phyloP scores from a whole-genome alignment of 2,888 invertebrate species.

The Drosophila aldrichi region DNA sequence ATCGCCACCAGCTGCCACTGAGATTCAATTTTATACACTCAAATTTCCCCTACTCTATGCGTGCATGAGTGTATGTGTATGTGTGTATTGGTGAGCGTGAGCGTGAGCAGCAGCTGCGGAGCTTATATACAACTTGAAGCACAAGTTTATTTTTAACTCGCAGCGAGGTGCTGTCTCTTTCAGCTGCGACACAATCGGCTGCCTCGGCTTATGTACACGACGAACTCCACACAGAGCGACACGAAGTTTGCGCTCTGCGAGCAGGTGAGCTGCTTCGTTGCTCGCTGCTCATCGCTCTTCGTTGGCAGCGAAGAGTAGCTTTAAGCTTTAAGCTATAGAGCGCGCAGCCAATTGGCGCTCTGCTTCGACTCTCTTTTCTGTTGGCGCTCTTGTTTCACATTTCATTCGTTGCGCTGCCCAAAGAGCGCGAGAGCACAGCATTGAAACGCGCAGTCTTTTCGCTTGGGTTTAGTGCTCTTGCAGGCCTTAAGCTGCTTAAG shows the following conservation, averaged over 20 bases:
- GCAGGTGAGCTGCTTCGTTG: constrained; percentile 62
- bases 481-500: constrained; percentile 30
- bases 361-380: constrained; percentile 30
- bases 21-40: constrained; percentile 63
- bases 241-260: constrained; percentile 33
- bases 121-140: constrained; percentile 64
- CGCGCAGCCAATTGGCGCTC: constrained; percentile 44
- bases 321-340: constrained; percentile 42
- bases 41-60: constrained; percentile 53
- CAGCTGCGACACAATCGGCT: constrained; percentile 15
- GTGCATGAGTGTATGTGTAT: constrained; percentile 9
- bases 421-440: constrained; percentile 19
- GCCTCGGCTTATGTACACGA: constrained; percentile 33
- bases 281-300: constrained; percentile 45
- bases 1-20: constrained; percentile 80
- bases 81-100: constrained; percentile 22
- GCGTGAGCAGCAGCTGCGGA: constrained; percentile 66
- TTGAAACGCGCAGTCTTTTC: neutral
- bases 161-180: constrained; percentile 43
- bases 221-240: constrained; percentile 18
- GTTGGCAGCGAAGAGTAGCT: constrained; percentile 57
- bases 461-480: constrained; percentile 19
- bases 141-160: constrained; percentile 72
- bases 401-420: constrained; percentile 45
- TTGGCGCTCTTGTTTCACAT: constrained; percentile 47